phyloP scores from a whole-genome alignment of 2,797 vertebrate genomes.

The Podargus strigoides region DNA sequence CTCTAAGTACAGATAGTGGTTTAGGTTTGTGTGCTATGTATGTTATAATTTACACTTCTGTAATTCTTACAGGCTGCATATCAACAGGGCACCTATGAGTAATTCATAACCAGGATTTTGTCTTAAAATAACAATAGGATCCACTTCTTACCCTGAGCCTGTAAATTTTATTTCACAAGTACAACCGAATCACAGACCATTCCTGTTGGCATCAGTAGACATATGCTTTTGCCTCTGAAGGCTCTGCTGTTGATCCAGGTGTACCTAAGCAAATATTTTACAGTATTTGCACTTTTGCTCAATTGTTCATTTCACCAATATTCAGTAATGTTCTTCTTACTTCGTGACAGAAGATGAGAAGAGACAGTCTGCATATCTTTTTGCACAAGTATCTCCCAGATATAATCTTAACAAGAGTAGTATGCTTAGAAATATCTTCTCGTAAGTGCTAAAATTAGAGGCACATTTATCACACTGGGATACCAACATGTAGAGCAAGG shows the following conservation, averaged over 20 bases:
- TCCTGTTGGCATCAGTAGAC: not conserved
- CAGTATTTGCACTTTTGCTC: not conserved
- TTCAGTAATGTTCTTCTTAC: not conserved
- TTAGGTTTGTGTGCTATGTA: not conserved
- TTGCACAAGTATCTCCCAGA: not conserved
- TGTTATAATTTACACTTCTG: not conserved
- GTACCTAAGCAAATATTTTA: not conserved
- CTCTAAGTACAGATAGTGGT: not conserved
- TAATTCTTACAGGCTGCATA: fast-evolving
- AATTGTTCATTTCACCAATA: not conserved
- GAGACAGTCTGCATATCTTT: not conserved
- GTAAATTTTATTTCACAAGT: not conserved
- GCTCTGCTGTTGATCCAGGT: not conserved
- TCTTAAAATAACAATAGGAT: not conserved
- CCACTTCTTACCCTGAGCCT: not conserved
- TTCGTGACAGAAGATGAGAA: not conserved
- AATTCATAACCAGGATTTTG: not conserved
- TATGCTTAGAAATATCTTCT: not conserved
- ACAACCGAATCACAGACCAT: not conserved
- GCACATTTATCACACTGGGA: not conserved
- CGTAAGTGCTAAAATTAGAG: not conserved
- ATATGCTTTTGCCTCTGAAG: not conserved
- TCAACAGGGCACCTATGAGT: not conserved
- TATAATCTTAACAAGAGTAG: not conserved
- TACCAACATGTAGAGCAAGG: not conserved